Conservation (phyloP, 2,888 invertebrate species). For the Malacosoma neustria region DNA sequence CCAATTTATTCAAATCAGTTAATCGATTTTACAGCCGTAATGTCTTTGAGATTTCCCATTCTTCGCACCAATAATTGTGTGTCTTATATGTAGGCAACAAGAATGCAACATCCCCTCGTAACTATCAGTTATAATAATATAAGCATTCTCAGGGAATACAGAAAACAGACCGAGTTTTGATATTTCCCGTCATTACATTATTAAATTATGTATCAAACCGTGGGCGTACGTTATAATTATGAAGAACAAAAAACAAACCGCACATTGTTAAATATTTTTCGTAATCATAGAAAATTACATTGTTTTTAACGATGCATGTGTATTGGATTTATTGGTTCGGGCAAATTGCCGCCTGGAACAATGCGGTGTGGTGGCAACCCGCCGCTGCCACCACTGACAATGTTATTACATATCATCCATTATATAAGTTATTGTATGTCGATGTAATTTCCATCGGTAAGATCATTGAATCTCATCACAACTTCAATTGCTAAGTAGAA, state of each 20-base stretch:
- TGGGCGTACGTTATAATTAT: conserved; percentile 23
- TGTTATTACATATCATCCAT: too few relatives aligned
- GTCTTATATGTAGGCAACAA: too few relatives aligned
- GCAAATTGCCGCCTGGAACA: conserved; percentile 11
- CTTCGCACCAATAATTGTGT: too few relatives aligned
- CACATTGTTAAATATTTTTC: conserved; percentile 29
- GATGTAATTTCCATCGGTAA: too few relatives aligned
- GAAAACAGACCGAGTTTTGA: conserved; percentile 4
- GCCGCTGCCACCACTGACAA: neutral
- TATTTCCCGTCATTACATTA: conserved; percentile 16
- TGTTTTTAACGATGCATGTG: conserved; percentile 37
- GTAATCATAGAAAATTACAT: conserved; percentile 32
- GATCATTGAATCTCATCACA: too few relatives aligned
- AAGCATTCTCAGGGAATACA: neutral
- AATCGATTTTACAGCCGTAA: too few relatives aligned
- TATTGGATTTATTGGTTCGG: conserved; percentile 25
- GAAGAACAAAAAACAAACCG: conserved; percentile 30
- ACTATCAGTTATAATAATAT: too few relatives aligned
- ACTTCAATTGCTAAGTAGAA: too few relatives aligned
- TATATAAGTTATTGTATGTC: too few relatives aligned
- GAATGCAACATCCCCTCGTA: too few relatives aligned
- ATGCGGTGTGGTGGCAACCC: conserved; percentile 1
- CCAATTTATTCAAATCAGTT: too few relatives aligned
- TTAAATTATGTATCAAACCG: conserved; percentile 21
- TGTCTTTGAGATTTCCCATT: too few relatives aligned